Evolutionary conservation across 2,888 invertebrate species (phyloP).

Genomic region (Callinectes sapidus): DNA sequence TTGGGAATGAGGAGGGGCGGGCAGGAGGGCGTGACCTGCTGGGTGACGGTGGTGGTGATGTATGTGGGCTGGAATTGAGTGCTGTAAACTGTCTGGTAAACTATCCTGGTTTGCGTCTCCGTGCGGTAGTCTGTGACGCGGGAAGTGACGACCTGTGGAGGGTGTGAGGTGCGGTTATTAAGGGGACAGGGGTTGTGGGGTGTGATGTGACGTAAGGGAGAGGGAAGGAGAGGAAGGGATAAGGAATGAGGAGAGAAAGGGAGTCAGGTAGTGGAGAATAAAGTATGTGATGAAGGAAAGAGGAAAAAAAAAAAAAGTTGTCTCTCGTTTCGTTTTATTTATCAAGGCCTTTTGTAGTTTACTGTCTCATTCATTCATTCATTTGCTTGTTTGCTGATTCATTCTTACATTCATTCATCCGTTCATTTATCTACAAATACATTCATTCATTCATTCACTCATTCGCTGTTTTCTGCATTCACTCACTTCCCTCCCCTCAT

Average conservation of each 20-base stretch:
- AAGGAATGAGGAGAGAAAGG: not conserved
- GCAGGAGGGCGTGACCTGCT: slow-evolving; percentile 34
- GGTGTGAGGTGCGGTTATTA: not conserved
- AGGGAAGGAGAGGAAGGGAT: not conserved
- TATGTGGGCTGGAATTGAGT: slow-evolving; percentile 29
- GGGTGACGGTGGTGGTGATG: slow-evolving; percentile 45
- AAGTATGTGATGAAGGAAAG: not conserved
- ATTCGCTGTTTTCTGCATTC: not conserved
- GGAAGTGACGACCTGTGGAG: slow-evolving; percentile 37
- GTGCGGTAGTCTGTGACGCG: slow-evolving; percentile 42
- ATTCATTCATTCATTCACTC: not conserved
- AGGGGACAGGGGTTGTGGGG: not conserved
- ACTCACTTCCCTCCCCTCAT: not conserved
- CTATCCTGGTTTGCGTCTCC: not conserved
- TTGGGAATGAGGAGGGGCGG: not conserved
- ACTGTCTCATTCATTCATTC: not conserved
- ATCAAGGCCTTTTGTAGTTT: not conserved
- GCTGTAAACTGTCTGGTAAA: not conserved
- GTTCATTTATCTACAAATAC: not conserved
- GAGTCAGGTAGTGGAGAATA: not conserved
- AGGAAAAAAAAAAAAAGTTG: not conserved
- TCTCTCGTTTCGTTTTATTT: not conserved
- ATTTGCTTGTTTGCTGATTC: not conserved
- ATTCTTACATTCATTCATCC: not conserved
- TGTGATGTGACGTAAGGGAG: not conserved